Evolutionary conservation across 2,888 invertebrate species (phyloP).

Genomic region (Onthophagus sagittarius): DNA sequence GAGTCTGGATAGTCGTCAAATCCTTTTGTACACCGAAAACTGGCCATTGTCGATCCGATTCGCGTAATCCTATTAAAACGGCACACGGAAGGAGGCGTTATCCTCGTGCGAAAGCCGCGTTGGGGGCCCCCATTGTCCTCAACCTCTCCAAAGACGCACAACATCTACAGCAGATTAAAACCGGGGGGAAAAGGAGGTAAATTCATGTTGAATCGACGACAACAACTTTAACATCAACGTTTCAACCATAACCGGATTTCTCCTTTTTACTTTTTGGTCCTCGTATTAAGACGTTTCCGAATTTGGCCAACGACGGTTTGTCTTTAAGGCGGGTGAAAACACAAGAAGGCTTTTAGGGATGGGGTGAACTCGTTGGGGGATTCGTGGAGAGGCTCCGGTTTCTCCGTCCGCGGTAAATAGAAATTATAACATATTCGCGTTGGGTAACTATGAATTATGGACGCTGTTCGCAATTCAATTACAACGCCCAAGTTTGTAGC

Average conservation of each 20-base stretch:
- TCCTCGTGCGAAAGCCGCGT: background rate
- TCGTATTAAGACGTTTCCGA: background rate
- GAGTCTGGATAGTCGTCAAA: background rate
- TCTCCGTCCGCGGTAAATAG: slow-evolving; percentile 20
- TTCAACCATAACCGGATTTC: background rate
- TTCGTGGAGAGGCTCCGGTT: background rate
- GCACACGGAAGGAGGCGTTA: background rate
- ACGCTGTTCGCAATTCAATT: slow-evolving; percentile 8
- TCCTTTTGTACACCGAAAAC: background rate
- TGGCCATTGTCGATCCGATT: background rate
- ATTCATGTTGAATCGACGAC: background rate
- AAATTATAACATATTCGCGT: slow-evolving; percentile 21
- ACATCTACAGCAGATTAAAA: background rate
- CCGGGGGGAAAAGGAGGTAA: background rate
- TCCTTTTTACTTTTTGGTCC: background rate
- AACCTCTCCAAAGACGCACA: background rate
- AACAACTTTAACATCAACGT: background rate
- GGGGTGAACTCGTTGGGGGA: background rate
- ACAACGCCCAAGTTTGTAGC: background rate
- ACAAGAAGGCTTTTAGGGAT: background rate
- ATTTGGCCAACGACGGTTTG: background rate
- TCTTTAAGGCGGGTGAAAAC: background rate
- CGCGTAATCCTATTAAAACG: background rate
- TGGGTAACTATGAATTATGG: slow-evolving; percentile 12
- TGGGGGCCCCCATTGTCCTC: background rate